Evolutionary conservation across 2,888 invertebrate species (phyloP).

Genomic region (Sinohyriopsis cumingii): DNA sequence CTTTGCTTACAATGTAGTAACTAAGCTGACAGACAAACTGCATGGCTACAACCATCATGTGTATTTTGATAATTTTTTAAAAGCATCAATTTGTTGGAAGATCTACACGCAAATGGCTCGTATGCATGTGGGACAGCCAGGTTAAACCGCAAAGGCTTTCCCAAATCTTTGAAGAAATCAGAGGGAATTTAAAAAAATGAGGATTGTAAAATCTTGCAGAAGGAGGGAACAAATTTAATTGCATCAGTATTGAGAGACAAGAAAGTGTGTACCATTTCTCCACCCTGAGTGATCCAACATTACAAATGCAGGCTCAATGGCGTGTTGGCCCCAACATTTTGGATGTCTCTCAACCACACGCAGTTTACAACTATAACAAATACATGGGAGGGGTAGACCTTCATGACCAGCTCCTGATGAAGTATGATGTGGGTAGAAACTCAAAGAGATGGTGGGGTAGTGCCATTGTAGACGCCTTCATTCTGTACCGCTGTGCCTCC

Average conservation of each 20-base stretch:
- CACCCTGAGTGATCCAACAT: conserved; percentile 24
- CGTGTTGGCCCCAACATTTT: conserved; percentile 11
- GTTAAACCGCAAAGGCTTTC: too few species aligned
- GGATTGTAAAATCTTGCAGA: too few species aligned
- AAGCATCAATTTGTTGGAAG: too few species aligned
- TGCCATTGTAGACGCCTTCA: conserved; percentile 25
- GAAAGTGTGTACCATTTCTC: conserved; percentile 15
- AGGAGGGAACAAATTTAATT: too few species aligned
- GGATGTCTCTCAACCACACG: conserved; percentile 18
- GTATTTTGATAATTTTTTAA: too few species aligned
- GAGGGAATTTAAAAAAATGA: too few species aligned
- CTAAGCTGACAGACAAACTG: conserved; percentile 11
- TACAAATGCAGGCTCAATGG: conserved; percentile 1
- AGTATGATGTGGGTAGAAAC: conserved; percentile 22
- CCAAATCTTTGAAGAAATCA: too few species aligned
- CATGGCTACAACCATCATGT: too few species aligned
- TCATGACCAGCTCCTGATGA: conserved; percentile 29
- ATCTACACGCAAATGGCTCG: too few species aligned
- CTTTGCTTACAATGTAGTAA: conserved; percentile 18
- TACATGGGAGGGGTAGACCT: conserved; percentile 34
- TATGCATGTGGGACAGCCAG: too few species aligned
- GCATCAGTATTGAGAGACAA: too few species aligned
- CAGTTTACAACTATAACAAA: conserved; percentile 18
- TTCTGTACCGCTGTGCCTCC: conserved; percentile 7
- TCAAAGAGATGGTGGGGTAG: conserved; percentile 29